Percentiles rank a stretch among this genome's conserved stretches.
These are phyloP conservation scores for Apodemus agrarius DNA, from an alignment of 2,797 vertebrate genomes.

Conservation along the genomic window DNA sequence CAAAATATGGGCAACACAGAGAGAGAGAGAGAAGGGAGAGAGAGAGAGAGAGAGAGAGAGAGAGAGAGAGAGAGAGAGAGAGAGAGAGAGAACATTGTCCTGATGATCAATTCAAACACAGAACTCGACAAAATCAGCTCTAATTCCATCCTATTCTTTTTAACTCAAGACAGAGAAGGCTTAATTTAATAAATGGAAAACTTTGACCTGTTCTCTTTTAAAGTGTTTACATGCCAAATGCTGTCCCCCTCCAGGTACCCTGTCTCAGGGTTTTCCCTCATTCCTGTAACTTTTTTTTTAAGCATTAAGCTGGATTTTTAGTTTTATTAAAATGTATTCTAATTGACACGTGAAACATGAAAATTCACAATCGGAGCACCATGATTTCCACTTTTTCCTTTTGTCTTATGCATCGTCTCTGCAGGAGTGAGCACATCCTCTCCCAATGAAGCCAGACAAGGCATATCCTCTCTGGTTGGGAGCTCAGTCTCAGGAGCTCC, in stretches of 20 bases:
- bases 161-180: constrained; percentile 36
- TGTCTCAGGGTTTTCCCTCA: not conserved
- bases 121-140: not conserved
- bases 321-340: no score
- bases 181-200: not conserved
- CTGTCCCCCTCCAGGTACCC: no score
- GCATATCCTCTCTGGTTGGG: not conserved
- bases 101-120: not conserved
- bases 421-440: not conserved
- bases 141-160: not conserved
- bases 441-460: not conserved
- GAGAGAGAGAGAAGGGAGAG: no score
- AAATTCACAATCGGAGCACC: no score
- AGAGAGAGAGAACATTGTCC: not conserved
- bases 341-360: no score
- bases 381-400: no score
- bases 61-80: no score
- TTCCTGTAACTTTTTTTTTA: no score
- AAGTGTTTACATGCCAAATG: not conserved
- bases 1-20: not conserved
- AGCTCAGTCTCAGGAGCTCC: not conserved
- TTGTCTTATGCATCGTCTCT: not conserved
- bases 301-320: no score
- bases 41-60: no score
- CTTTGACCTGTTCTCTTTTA: not conserved